A percentile compares a stretch with the other conserved stretches of the same genome.
Conservation (phyloP, 2,888 invertebrate species). For the Eurois occulta region DNA sequence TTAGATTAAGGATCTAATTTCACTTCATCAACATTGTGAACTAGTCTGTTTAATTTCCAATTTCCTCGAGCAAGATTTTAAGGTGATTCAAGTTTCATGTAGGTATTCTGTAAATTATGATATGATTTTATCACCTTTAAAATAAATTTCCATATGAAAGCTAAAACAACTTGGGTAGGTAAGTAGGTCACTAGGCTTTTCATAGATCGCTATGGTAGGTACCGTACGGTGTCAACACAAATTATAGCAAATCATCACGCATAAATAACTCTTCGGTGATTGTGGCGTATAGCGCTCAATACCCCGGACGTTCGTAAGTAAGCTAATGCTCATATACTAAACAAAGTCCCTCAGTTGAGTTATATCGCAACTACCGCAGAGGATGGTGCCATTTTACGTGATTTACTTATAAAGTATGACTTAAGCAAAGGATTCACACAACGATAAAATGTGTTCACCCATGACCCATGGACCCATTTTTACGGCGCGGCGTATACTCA, state of each 20-base stretch:
- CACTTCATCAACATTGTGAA: not conserved
- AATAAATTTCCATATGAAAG: not conserved
- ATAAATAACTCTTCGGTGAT: not conserved
- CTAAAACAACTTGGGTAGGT: not conserved
- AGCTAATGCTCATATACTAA: not conserved
- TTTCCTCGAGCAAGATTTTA: conserved; percentile 35
- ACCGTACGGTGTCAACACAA: too few species aligned
- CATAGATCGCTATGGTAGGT: not conserved
- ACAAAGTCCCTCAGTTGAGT: not conserved
- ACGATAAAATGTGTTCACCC: not conserved
- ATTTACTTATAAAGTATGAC: not conserved
- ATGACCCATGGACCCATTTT: too few species aligned
- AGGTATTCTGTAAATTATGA: conserved; percentile 2
- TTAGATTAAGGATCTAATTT: conserved; percentile 21
- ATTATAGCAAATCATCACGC: not conserved
- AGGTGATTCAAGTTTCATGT: conserved; percentile 22
- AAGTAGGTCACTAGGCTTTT: not conserved
- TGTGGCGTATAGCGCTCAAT: not conserved
- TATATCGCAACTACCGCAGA: not conserved
- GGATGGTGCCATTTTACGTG: not conserved
- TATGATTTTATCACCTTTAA: not conserved
- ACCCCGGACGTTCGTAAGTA: not conserved
- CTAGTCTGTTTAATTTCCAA: conserved; percentile 32
- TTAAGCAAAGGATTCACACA: not conserved
- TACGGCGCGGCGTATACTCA: too few species aligned